phyloP scores from a whole-genome alignment of 2,113 vertebrate genomes.

The Sigmodon hispidus region DNA sequence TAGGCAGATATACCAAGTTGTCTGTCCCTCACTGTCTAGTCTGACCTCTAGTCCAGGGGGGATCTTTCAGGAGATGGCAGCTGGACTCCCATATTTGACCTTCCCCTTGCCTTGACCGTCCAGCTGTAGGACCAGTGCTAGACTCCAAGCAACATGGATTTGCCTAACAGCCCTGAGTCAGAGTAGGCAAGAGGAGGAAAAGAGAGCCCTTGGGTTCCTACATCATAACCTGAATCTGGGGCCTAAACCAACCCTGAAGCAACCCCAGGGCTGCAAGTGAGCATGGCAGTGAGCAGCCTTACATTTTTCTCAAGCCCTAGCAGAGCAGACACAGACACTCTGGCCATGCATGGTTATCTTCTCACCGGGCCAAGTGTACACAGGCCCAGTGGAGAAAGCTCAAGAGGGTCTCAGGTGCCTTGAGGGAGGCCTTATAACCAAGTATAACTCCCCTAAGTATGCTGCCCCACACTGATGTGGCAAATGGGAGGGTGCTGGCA shows the following conservation, averaged over 20 bases:
- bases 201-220: not conserved
- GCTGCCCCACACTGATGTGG: not conserved
- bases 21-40: not conserved
- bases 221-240: not conserved
- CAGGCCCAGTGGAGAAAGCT: not conserved
- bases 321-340: not conserved
- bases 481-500: not conserved
- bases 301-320: not conserved
- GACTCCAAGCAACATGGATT: not conserved
- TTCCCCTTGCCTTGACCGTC: not conserved
- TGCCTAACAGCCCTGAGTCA: too few relatives aligned
- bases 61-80: not conserved
- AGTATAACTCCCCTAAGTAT: not conserved
- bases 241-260: not conserved
- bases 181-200: not conserved
- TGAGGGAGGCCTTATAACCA: not conserved
- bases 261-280: not conserved
- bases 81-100: too few relatives aligned
- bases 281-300: not conserved
- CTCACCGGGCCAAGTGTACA: not conserved
- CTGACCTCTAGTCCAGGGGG: not conserved
- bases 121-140: not conserved
- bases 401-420: too few relatives aligned
- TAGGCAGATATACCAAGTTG: not conserved
- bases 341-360: not conserved